Percentiles rank a stretch among this genome's conserved stretches.
phyloP scores from a whole-genome alignment of 2,113 vertebrate species.

The Nerophis lumbriciformis region DNA sequence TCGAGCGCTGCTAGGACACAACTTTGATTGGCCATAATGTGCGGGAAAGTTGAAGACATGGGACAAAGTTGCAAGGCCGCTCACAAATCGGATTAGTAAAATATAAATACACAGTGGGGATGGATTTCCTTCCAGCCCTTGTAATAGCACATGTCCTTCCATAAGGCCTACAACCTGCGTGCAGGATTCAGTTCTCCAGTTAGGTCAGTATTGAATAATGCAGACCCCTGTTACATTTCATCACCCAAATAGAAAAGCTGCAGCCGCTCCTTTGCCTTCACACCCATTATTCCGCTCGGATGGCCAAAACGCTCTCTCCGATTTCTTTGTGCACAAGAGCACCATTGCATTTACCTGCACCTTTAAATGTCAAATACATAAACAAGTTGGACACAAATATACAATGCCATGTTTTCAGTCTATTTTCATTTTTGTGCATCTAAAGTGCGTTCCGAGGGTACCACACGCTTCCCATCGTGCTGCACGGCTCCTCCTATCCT shows the following conservation, averaged over 20 bases:
- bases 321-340: conserved; percentile 19
- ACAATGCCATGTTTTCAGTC: not conserved
- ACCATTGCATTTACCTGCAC: not conserved
- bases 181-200: conserved; percentile 30
- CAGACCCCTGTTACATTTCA: conserved; percentile 39
- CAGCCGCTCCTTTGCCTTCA: conserved; percentile 40
- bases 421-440: not conserved
- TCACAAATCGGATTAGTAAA: not conserved
- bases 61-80: too few relatives aligned
- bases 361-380: not conserved
- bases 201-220: conserved; percentile 63
- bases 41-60: too few relatives aligned
- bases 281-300: conserved; percentile 55
- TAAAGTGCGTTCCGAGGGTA: not conserved
- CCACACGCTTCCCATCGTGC: conserved; percentile 12
- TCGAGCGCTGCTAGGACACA: too few relatives aligned
- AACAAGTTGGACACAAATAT: not conserved
- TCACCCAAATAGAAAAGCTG: conserved; percentile 32
- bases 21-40: too few relatives aligned
- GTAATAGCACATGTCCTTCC: not conserved
- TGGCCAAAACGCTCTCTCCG: conserved; percentile 30
- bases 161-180: conserved; percentile 25
- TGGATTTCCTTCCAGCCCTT: not conserved
- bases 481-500: conserved; percentile 16
- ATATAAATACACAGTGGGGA: too few relatives aligned